A percentile compares a stretch with the other conserved stretches of the same genome.
phyloP scores from a whole-genome alignment of 1,140 invertebrate genomes.

The Drosophila serrata region DNA sequence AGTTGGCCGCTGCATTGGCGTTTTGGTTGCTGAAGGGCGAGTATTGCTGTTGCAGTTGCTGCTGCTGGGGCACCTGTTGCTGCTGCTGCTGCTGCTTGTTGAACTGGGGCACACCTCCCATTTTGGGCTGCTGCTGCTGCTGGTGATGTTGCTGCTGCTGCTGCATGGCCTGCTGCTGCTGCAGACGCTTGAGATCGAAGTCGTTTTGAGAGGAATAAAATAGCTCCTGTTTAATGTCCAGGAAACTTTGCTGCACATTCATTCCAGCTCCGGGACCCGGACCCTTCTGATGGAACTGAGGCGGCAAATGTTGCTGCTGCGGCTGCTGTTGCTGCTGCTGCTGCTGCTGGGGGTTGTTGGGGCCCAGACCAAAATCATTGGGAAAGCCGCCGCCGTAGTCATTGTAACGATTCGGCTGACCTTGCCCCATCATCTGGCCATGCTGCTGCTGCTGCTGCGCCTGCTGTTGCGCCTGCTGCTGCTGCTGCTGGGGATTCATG shows the following conservation, averaged over 20 bases:
- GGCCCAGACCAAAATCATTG: constrained; percentile 73
- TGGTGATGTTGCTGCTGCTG: constrained; percentile 70
- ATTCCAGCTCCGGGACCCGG: constrained; percentile 59
- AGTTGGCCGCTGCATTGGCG: constrained; percentile 69
- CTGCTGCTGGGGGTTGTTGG: constrained; percentile 59
- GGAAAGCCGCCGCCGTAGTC: constrained; percentile 75
- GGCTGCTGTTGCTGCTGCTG: constrained; percentile 78
- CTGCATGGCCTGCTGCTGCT: constrained; percentile 82
- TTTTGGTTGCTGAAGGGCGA: constrained; percentile 88
- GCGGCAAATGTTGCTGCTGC: constrained; percentile 80
- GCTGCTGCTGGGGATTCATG: constrained; percentile 74
- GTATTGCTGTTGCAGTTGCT: constrained; percentile 88
- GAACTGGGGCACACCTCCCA: constrained; percentile 76
- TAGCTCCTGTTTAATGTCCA: constrained; percentile 85
- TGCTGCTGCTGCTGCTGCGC: constrained; percentile 70
- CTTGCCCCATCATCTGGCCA: constrained; percentile 54
- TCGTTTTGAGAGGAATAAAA: constrained; percentile 84
- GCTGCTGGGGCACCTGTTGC: constrained; percentile 86
- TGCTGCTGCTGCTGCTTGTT: constrained; percentile 84
- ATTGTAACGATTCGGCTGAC: constrained; percentile 67
- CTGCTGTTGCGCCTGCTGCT: constrained; percentile 45
- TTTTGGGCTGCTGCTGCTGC: constrained; percentile 62
- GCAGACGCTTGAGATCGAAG: constrained; percentile 85
- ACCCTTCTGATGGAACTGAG: constrained; percentile 82
- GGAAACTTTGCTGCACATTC: constrained; percentile 76